These are phyloP conservation scores for Pimephales promelas DNA, from an alignment of 2,113 vertebrate genomes.

Conservation along the genomic window DNA sequence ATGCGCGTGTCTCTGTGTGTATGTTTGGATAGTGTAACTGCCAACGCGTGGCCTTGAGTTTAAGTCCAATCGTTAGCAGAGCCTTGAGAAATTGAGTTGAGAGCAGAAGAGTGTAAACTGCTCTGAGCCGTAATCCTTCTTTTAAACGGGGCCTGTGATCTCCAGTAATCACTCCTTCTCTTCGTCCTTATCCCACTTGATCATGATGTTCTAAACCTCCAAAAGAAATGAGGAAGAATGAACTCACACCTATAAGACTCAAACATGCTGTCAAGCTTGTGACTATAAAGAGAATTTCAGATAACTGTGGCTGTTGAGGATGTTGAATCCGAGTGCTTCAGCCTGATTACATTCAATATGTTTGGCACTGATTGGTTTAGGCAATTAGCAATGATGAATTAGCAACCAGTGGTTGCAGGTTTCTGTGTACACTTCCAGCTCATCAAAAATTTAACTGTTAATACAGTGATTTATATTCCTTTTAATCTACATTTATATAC, in stretches of 20 bases:
- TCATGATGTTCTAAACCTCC: conserved; percentile 28
- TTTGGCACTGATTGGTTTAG: conserved; percentile 23
- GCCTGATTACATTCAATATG: conserved; percentile 25
- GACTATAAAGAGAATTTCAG: background rate
- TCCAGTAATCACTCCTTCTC: conserved; percentile 55
- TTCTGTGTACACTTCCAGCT: background rate
- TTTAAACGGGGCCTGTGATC: conserved; percentile 48
- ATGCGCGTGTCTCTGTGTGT: conserved; percentile 18
- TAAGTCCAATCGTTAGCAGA: conserved; percentile 28
- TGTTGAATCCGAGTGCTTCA: conserved; percentile 5
- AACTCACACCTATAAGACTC: background rate
- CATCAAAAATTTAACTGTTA: background rate
- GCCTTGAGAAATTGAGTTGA: conserved; percentile 48
- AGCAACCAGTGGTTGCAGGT: background rate
- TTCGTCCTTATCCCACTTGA: conserved; percentile 37
- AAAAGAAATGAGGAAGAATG: conserved; percentile 25
- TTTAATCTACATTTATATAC: background rate
- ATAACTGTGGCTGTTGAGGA: conserved; percentile 19
- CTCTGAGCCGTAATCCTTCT: conserved; percentile 48
- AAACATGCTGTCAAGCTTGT: background rate
- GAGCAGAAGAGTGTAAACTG: conserved; percentile 41
- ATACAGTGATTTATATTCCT: background rate
- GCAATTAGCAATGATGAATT: conserved; percentile 15
- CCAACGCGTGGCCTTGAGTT: conserved; percentile 23
- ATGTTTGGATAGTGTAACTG: conserved; percentile 33